These are phyloP conservation scores for Scyliorhinus canicula DNA, from an alignment of 2,797 vertebrate genomes.

Conservation along the genomic window DNA sequence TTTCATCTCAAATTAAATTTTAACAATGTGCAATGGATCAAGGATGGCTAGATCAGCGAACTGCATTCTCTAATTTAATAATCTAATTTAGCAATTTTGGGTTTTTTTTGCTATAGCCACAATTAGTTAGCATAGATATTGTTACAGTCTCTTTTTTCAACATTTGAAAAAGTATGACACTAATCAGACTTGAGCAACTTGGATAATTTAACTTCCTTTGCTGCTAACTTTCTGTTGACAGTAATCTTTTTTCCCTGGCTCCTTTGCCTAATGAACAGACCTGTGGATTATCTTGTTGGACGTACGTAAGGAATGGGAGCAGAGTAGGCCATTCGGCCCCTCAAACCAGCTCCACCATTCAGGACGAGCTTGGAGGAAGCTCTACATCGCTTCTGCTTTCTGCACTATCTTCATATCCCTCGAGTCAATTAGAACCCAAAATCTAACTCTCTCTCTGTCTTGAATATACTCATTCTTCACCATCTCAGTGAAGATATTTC, in stretches of 20 bases:
- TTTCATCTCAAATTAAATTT: not conserved
- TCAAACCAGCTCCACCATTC: too few species aligned
- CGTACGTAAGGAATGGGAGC: not conserved
- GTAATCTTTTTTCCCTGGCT: too few species aligned
- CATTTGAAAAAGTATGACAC: too few species aligned
- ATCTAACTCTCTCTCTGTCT: not conserved
- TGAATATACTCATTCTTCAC: not conserved
- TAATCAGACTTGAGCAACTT: not conserved
- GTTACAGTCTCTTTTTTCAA: not conserved
- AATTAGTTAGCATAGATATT: not conserved
- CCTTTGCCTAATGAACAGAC: not conserved
- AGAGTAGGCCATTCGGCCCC: not conserved
- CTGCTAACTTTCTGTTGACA: not conserved
- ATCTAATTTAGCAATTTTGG: not conserved
- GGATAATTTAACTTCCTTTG: not conserved
- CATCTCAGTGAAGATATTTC: not conserved
- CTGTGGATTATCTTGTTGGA: not conserved
- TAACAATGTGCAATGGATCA: not conserved
- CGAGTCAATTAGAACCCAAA: not conserved
- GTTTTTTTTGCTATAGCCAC: not conserved
- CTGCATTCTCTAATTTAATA: not conserved
- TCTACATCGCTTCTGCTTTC: too few species aligned
- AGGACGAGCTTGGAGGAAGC: too few species aligned
- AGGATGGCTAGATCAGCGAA: not conserved
- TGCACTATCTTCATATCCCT: not conserved